Conservation (phyloP, 2,797 vertebrate genomes). For the Phalloptychus januarius region DNA sequence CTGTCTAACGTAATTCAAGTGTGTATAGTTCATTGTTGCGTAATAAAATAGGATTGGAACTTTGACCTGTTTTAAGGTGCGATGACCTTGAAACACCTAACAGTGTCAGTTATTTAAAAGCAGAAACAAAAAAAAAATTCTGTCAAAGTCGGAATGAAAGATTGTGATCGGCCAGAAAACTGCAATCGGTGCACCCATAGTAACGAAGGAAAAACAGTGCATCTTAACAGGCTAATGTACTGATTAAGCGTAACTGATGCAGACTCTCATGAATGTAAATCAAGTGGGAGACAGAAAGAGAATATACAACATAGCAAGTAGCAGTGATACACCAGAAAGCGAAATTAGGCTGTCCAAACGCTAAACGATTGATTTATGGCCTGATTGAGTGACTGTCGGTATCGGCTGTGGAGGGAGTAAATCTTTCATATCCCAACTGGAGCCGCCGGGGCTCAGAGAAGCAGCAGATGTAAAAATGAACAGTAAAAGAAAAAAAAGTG, state of each 20-base stretch:
- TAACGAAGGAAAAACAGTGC: neutral
- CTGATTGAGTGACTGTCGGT: constrained; percentile 51
- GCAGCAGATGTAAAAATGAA: constrained; percentile 49
- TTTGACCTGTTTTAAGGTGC: too few relatives aligned
- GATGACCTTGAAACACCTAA: too few relatives aligned
- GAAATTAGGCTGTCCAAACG: constrained; percentile 46
- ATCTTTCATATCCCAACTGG: constrained; percentile 55
- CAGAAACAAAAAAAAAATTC: too few relatives aligned
- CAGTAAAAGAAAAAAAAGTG: constrained; percentile 55
- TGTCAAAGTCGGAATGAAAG: neutral
- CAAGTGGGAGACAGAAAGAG: constrained; percentile 4
- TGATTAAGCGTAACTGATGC: constrained; percentile 37
- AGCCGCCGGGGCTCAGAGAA: constrained; percentile 34
- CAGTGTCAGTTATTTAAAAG: too few relatives aligned
- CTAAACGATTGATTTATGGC: constrained; percentile 52
- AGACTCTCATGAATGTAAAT: constrained; percentile 22
- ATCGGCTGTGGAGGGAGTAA: constrained; percentile 28
- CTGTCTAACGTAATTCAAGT: too few relatives aligned
- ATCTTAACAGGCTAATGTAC: constrained; percentile 12
- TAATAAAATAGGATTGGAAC: too few relatives aligned
- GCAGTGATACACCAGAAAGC: constrained; percentile 12
- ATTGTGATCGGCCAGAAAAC: neutral
- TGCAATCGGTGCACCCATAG: neutral
- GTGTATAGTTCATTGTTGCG: too few relatives aligned
- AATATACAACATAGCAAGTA: neutral